A percentile compares a stretch with the other conserved stretches of the same genome.
Evolutionary conservation across 2,797 vertebrate genomes (phyloP).

Genomic region (Chelonia mydas): DNA sequence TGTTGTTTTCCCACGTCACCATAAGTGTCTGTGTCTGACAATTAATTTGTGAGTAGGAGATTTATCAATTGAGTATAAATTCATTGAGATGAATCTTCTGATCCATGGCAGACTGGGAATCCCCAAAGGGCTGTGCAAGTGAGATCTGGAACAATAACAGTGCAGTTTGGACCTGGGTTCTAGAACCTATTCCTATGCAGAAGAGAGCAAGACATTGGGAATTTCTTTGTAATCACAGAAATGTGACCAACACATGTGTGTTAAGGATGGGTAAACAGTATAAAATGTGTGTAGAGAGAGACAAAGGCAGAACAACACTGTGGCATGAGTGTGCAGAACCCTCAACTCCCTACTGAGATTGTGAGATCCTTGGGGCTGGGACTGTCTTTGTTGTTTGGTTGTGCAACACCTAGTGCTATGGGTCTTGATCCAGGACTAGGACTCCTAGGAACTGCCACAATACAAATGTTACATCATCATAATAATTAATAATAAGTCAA

Average conservation of each 20-base stretch:
- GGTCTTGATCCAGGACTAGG: neutral
- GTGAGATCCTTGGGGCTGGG: neutral
- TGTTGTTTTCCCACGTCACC: neutral
- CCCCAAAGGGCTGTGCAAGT: neutral
- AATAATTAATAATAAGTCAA: neutral
- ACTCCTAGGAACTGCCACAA: neutral
- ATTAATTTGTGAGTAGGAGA: neutral
- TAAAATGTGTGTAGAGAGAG: neutral
- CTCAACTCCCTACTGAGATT: neutral
- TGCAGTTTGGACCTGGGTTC: neutral
- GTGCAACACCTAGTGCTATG: neutral
- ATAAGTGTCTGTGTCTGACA: neutral
- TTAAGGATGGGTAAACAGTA: neutral
- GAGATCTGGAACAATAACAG: neutral
- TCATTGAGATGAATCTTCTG: neutral
- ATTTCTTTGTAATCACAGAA: slow-evolving; percentile 32
- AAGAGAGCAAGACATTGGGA: slow-evolving; percentile 26
- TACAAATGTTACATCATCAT: neutral
- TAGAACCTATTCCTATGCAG: neutral
- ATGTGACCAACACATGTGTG: neutral
- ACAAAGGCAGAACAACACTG: rapidly evolving
- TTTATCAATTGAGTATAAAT: slow-evolving; percentile 4
- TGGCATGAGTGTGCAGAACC: neutral
- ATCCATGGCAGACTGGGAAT: neutral
- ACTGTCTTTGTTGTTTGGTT: neutral